These are phyloP conservation scores for Ornithoptera priamus DNA, from an alignment of 2,888 invertebrate genomes.

Conservation along the genomic window DNA sequence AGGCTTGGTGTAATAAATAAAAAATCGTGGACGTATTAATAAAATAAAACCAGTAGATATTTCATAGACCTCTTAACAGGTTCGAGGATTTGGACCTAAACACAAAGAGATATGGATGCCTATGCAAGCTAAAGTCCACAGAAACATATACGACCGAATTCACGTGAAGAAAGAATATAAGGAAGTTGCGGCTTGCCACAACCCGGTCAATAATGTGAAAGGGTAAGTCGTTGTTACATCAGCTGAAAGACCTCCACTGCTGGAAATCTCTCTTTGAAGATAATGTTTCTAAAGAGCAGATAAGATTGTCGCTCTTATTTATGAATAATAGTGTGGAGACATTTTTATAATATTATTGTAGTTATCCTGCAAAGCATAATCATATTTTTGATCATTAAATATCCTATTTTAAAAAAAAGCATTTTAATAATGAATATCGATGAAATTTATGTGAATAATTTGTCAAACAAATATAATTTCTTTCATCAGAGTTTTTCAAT, in stretches of 20 bases:
- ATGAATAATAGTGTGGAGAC: no score
- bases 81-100: conserved; percentile 66
- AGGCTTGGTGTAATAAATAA: no score
- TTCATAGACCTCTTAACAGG: conserved; percentile 40
- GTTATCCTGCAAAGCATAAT: no score
- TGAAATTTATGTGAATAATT: not conserved
- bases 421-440: no score
- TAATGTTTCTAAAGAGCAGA: no score
- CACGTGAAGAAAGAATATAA: conserved; percentile 68
- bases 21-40: not conserved
- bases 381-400: no score
- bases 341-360: no score
- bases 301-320: no score
- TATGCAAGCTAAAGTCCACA: conserved; percentile 52
- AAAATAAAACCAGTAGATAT: not conserved
- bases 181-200: conserved; percentile 67
- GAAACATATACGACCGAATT: conserved; percentile 63
- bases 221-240: conserved; percentile 46
- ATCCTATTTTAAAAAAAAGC: no score
- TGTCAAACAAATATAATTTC: not conserved
- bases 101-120: conserved; percentile 74
- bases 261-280: not conserved
- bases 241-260: not conserved
- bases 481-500: conserved; percentile 57
- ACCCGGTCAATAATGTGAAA: conserved; percentile 66